Evolutionary conservation across 2,113 vertebrate genomes (phyloP), one percentile per base, ranked within the genome.

Genomic region (Chamaetylas fuelleborni): DNA sequence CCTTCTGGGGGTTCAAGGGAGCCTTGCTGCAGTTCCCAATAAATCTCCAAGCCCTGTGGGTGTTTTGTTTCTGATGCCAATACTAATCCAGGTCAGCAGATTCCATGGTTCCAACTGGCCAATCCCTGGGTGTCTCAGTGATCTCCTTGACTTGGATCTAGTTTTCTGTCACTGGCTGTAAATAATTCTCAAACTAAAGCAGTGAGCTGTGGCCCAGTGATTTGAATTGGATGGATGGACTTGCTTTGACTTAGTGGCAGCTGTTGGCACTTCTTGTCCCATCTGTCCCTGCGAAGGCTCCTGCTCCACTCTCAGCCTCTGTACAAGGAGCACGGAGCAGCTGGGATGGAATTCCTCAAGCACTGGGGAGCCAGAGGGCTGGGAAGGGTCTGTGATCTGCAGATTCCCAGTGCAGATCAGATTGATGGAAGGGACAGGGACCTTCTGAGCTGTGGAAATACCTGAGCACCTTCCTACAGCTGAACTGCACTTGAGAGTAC

Each of bases 351-450:
- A 45, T 56, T 64, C 34, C 51, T 71, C 5, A 16, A 0, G 3
- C 24, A 5, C 33, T 8, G 2, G 14, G 29, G 80, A 67, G 38
- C 11, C n/a, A 50, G 56, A 65, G 56, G 53, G 31, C 25, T 58
- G 9, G 3, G 20, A 13, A 66, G 25, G 29, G 33, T 26, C 67
- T 60, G 29, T 40, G 40, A 38, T 6, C 51, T 45, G 36, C 8
- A 4, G 4, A 14, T 78, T 47, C 28, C 17, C 40, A 42, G 8
- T 40, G 24, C 18, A 53, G n/a, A n/a, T 23, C 15, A 33, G 65
- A 57, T 0, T 34, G 56, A n/a, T 11, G n/a, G 64, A 69, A 61
- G 25, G 45, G 10, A 54, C 0, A 0, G 8, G 22, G 13, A 33
- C 19, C 9, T 64, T 70, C 42, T 81, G 80, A 79, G 60, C 70